A percentile compares a stretch with the other conserved stretches of the same genome.
phyloP scores from a whole-genome alignment of 2,888 invertebrate genomes.

The Vesta saturnalis region DNA sequence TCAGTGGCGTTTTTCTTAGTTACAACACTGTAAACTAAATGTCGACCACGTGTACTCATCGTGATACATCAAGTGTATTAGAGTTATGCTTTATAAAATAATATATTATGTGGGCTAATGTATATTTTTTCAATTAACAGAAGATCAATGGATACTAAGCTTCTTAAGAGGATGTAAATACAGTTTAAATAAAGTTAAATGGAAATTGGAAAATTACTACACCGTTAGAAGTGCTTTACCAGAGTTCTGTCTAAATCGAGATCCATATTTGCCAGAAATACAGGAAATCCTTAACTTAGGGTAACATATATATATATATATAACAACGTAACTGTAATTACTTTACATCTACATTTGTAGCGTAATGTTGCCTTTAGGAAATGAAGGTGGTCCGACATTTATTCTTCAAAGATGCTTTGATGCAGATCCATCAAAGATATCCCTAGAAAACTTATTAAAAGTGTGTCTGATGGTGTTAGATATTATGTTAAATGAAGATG shows the following conservation, averaged over 20 bases:
- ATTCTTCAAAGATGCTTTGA: not conserved
- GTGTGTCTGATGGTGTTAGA: not conserved
- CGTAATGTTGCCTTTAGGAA: not conserved
- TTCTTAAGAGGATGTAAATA: conserved; percentile 68
- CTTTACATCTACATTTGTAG: not conserved
- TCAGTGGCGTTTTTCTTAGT: too few relatives aligned
- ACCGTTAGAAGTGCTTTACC: conserved; percentile 67
- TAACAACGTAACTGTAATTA: not conserved
- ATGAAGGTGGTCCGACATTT: not conserved
- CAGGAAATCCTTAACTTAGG: conserved; percentile 24
- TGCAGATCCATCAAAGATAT: not conserved
- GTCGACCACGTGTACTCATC: too few relatives aligned
- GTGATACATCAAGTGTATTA: too few relatives aligned
- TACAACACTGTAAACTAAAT: too few relatives aligned
- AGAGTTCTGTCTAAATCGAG: conserved; percentile 66
- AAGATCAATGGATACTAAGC: conserved; percentile 65
- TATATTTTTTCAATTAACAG: conserved; percentile 49
- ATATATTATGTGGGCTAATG: too few relatives aligned
- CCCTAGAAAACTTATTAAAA: not conserved
- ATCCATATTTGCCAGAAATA: conserved; percentile 56
- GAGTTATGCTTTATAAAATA: too few relatives aligned
- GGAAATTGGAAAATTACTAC: conserved; percentile 69
- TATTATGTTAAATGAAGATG: conserved; percentile 6
- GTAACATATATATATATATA: not conserved
- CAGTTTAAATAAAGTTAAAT: conserved; percentile 65